phyloP scores from a whole-genome alignment of 2,888 invertebrate genomes.

The Xestoiulus laeticollis region DNA sequence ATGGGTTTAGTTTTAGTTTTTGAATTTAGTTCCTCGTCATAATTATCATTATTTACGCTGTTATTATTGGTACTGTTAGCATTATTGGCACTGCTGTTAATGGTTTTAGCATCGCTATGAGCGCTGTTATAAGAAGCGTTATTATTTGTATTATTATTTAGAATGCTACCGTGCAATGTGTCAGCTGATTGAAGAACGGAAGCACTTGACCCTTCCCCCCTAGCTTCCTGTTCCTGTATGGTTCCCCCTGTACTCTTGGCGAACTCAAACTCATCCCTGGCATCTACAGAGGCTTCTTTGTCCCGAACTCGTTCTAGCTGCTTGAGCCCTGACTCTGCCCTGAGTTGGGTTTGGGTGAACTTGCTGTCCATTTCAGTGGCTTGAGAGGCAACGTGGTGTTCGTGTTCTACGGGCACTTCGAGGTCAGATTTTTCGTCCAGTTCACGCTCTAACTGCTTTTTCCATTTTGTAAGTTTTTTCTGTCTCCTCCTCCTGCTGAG shows the following conservation, averaged over 20 bases:
- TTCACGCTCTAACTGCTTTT: neutral
- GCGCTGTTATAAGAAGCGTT: neutral
- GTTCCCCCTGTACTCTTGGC: neutral
- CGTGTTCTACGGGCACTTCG: neutral
- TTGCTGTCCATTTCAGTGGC: constrained; percentile 47
- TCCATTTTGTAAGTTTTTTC: neutral
- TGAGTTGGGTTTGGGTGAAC: constrained; percentile 40
- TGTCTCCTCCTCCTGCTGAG: neutral
- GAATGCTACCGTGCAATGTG: neutral
- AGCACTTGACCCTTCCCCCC: constrained; percentile 10
- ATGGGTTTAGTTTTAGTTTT: constrained; percentile 17
- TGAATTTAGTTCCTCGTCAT: neutral
- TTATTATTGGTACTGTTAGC: constrained; percentile 3
- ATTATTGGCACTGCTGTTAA: neutral
- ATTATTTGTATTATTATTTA: neutral
- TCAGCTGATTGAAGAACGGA: neutral
- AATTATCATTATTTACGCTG: neutral
- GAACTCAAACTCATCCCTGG: constrained; percentile 46
- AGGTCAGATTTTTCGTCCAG: neutral
- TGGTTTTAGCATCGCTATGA: neutral
- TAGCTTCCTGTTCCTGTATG: neutral
- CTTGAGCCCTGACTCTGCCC: neutral
- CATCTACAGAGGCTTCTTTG: neutral
- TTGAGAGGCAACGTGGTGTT: constrained; percentile 33
- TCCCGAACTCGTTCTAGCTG: neutral